These are phyloP conservation scores for Cirrhinus mrigala DNA, from an alignment of 2,797 vertebrate species.

Conservation along the genomic window DNA sequence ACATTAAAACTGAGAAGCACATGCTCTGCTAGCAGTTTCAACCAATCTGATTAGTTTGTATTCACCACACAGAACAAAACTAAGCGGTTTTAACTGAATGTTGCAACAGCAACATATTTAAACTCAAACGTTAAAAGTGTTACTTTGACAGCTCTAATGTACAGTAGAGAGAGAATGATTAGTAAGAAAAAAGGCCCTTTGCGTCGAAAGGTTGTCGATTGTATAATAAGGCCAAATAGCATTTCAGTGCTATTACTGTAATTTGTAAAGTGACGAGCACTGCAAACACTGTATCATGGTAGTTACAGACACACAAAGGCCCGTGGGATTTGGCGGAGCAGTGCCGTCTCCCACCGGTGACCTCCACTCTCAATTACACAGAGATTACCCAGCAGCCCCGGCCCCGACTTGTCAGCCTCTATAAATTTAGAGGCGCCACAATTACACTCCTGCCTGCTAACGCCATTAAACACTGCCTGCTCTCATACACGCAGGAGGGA, in stretches of 20 bases:
- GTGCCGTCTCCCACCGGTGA: conserved; percentile 59
- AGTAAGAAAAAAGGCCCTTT: neutral
- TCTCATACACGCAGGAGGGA: conserved; percentile 45
- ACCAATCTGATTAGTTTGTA: neutral
- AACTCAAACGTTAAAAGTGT: neutral
- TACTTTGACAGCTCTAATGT: neutral
- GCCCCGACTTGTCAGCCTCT: conserved; percentile 67
- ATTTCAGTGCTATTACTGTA: conserved; percentile 17
- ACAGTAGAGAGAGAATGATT: neutral
- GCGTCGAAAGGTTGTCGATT: neutral
- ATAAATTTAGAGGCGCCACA: conserved; percentile 71
- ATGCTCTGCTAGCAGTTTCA: neutral
- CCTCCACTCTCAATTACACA: conserved; percentile 75
- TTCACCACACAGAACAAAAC: neutral
- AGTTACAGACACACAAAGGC: conserved; percentile 20
- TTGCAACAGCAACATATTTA: neutral
- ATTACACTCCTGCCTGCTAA: conserved; percentile 63
- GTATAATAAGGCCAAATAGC: neutral
- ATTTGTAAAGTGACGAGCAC: conserved; percentile 21
- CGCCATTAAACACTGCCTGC: conserved; percentile 62
- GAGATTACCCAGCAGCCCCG: conserved; percentile 75
- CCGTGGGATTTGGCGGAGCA: conserved; percentile 40
- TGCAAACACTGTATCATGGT: conserved; percentile 31
- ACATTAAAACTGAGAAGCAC: neutral
- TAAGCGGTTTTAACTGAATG: neutral